Conservation (phyloP, 2,888 invertebrate genomes). For the Leptopilina syphax region DNA sequence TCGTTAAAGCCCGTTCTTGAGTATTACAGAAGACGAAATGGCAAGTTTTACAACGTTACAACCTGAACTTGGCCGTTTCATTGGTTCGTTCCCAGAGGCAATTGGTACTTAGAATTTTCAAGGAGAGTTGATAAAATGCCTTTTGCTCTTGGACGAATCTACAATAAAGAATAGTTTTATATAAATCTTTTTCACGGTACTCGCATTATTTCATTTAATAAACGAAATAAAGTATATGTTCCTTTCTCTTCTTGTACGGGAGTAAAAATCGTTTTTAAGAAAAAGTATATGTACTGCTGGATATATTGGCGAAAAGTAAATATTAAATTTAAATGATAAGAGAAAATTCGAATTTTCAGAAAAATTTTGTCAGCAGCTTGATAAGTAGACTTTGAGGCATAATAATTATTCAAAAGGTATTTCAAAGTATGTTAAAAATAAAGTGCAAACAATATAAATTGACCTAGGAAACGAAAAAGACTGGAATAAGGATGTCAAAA, state of each 20-base stretch:
- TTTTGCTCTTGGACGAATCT: constrained; percentile 5
- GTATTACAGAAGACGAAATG: constrained; percentile 32
- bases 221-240: background rate
- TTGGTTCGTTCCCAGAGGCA: constrained; percentile 32
- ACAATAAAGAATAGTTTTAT: constrained; percentile 4
- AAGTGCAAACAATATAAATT: background rate
- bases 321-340: background rate
- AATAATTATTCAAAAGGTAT: background rate
- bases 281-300: no score
- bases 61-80: constrained; percentile 31
- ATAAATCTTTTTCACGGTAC: background rate
- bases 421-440: background rate
- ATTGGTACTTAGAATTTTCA: constrained; percentile 34
- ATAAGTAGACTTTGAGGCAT: no score
- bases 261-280: no score
- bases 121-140: constrained; percentile 20
- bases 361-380: background rate
- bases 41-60: constrained; percentile 33
- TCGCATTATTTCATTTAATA: background rate
- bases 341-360: background rate
- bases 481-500: background rate
- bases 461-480: background rate
- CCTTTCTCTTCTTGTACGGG: no score
- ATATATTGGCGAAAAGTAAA: no score
- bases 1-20: constrained; percentile 35